These are phyloP conservation scores for Drosophila tripunctata DNA, from an alignment of 2,888 invertebrate genomes.

Conservation along the genomic window DNA sequence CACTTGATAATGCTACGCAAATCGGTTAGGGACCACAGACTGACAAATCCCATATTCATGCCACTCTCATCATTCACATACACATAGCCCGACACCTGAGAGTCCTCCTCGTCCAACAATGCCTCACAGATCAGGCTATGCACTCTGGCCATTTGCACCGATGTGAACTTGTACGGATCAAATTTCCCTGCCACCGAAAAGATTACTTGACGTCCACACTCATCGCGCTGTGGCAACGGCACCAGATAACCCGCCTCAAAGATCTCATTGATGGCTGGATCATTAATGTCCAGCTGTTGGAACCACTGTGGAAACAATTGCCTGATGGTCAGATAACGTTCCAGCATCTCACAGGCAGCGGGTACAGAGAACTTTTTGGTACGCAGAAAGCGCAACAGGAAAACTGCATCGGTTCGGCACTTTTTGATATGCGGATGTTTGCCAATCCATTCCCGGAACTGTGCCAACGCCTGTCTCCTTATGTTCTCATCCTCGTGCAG, in stretches of 20 bases:
- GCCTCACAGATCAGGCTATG: conserved; percentile 94
- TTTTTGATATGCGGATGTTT: conserved; percentile 93
- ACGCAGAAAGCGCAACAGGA: conserved; percentile 92
- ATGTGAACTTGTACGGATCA: conserved; percentile 91
- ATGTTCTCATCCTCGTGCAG: conserved; percentile 91
- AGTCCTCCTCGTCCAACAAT: conserved; percentile 92
- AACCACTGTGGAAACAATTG: conserved; percentile 95
- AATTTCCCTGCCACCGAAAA: conserved; percentile 92
- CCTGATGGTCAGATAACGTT: conserved; percentile 93
- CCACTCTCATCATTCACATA: conserved; percentile 93
- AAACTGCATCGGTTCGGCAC: conserved; percentile 92
- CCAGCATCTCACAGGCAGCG: conserved; percentile 93
- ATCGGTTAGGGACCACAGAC: conserved; percentile 92
- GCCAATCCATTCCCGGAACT: conserved; percentile 92
- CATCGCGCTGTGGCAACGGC: conserved; percentile 90
- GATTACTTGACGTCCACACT: conserved; percentile 90
- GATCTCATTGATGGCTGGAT: conserved; percentile 91
- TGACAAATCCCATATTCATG: conserved; percentile 92
- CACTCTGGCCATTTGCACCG: conserved; percentile 92
- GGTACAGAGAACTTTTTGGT: conserved; percentile 95
- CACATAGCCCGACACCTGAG: conserved; percentile 92
- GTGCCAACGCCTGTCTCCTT: conserved; percentile 89
- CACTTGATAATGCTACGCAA: conserved; percentile 89
- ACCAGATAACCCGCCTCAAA: conserved; percentile 92
- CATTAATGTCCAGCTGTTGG: conserved; percentile 90